Evolutionary conservation across 1,140 invertebrate species (phyloP).

Genomic region (Macrosteles quadrilineatus): DNA sequence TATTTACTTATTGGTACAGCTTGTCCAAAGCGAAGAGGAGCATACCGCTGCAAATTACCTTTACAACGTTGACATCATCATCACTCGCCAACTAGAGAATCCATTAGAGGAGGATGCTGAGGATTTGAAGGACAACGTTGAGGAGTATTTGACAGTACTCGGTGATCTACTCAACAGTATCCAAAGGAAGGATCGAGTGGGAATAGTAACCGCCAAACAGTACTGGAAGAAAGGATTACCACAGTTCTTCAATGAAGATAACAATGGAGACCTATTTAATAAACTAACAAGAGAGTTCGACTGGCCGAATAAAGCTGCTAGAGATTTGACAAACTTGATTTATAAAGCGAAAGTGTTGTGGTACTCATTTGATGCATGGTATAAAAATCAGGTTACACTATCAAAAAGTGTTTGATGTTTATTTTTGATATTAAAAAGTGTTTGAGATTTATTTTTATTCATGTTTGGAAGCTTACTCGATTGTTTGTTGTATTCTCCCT

Average conservation of each 20-base stretch:
- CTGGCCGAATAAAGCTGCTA: neutral
- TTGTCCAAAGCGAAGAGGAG: neutral
- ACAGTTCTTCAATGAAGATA: neutral
- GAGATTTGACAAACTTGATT: neutral
- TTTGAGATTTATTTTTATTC: too few relatives aligned
- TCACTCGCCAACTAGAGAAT: neutral
- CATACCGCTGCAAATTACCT: neutral
- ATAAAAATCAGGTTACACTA: neutral
- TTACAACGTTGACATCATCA: neutral
- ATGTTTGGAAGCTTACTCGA: too few relatives aligned
- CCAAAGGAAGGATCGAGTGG: neutral
- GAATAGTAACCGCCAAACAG: neutral
- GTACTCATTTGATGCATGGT: neutral
- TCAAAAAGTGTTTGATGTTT: too few relatives aligned
- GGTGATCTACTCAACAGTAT: neutral
- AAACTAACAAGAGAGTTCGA: neutral
- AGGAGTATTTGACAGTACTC: neutral
- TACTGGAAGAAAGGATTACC: neutral
- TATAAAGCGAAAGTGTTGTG: neutral
- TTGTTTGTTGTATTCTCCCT: too few relatives aligned
- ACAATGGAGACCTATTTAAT: neutral
- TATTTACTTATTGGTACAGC: too few relatives aligned
- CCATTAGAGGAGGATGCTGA: neutral
- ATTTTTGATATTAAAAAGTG: too few relatives aligned
- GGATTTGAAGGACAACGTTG: conserved; percentile 3